Conservation (phyloP, 2,888 invertebrate genomes). For the Pteria penguin region DNA sequence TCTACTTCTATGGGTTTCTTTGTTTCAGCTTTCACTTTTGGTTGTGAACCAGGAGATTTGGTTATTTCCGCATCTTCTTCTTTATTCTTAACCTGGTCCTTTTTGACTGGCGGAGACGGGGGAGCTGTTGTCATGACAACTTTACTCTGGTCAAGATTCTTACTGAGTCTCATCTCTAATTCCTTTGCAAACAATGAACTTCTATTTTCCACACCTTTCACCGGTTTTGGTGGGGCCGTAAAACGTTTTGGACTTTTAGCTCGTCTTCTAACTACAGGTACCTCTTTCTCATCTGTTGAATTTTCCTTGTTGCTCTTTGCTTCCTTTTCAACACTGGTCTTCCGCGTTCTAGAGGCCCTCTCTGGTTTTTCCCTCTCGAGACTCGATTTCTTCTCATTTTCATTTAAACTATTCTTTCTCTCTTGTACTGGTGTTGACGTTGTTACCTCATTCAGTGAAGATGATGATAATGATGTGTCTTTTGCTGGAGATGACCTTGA, state of each 20-base stretch:
- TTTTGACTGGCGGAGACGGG: slow-evolving; percentile 45
- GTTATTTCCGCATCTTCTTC: background rate
- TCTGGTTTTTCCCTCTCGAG: slow-evolving; percentile 4
- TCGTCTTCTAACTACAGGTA: slow-evolving; percentile 58
- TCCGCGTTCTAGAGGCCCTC: background rate
- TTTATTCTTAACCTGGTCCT: background rate
- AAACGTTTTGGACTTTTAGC: slow-evolving; percentile 71
- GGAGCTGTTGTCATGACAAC: slow-evolving; percentile 40
- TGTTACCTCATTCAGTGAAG: slow-evolving; percentile 17
- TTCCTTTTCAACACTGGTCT: background rate
- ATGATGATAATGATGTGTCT: background rate
- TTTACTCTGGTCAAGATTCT: slow-evolving; percentile 43
- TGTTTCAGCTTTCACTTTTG: background rate
- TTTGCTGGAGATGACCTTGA: background rate
- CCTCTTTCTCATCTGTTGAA: slow-evolving; percentile 35
- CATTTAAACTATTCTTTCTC: background rate
- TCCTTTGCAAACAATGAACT: slow-evolving; percentile 66
- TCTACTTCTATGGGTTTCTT: background rate
- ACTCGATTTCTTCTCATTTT: background rate
- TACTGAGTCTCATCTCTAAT: slow-evolving; percentile 64
- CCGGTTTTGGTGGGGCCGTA: slow-evolving; percentile 58
- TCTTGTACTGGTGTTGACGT: background rate
- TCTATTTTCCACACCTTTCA: slow-evolving; percentile 40
- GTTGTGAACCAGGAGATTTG: background rate
- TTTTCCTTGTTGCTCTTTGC: slow-evolving; percentile 7